Conservation (phyloP, 64 coral and sea anemone genomes). For the Dendronephthya gigantea region DNA sequence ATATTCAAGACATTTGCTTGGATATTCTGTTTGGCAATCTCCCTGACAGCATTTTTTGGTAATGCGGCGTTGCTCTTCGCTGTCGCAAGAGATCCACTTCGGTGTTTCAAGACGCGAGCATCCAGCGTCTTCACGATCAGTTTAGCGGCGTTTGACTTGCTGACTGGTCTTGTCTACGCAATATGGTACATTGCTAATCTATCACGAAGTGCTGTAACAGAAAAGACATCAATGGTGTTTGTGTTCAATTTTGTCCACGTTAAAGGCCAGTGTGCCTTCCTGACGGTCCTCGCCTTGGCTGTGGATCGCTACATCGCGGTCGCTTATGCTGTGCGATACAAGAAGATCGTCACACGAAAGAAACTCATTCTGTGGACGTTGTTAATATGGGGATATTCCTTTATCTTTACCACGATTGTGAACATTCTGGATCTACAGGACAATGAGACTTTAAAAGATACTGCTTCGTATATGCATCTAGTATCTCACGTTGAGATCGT, state of each 20-base stretch:
- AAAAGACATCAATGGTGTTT: not conserved
- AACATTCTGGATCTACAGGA: not conserved
- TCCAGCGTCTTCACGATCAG: not conserved
- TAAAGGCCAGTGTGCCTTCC: constrained; percentile 3
- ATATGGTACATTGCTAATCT: constrained; percentile 9
- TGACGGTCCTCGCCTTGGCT: not conserved
- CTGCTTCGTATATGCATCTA: constrained; percentile 1
- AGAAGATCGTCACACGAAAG: not conserved
- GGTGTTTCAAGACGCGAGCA: not conserved
- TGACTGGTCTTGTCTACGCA: not conserved
- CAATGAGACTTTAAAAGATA: not conserved
- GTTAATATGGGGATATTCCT: not conserved
- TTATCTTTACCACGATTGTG: constrained; percentile 1
- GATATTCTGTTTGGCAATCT: not conserved
- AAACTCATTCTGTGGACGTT: not conserved
- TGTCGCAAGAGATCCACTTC: not conserved
- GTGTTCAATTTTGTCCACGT: constrained; percentile 18
- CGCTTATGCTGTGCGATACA: not conserved
- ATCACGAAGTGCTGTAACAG: not conserved
- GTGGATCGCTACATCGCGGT: not conserved
- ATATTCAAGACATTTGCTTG: constrained; percentile 1
- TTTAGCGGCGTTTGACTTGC: not conserved
- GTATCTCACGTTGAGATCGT: not conserved
- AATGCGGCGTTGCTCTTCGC: not conserved
- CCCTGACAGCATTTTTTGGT: not conserved